Base-by-base conservation (phyloP, 1,140 invertebrate genomes). In the Odontomachus brunneus region DNA sequence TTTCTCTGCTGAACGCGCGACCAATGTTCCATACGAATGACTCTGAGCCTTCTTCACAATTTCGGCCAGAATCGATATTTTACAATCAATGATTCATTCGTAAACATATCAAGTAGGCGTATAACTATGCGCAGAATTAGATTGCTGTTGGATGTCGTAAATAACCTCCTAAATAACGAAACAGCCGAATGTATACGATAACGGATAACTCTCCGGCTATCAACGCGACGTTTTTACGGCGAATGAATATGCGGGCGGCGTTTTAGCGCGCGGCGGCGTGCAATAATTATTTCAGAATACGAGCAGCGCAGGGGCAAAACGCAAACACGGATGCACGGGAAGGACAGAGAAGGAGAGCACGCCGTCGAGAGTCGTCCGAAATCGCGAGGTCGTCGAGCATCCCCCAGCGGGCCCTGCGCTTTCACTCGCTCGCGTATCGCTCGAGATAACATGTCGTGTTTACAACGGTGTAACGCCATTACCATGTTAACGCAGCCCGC, bases 401-500 rank as follows among this genome's bases (percentile, higher is more conserved):
- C 38, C 73, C 71, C 74, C n/a, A n/a, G n/a, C 66, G 63, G 72
- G 38, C 57, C 53, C 55, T 53, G 60, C 57, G 55, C 14, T 33
- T 4, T 73, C 22, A 11, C 38, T 11, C 38, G 38, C 38, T 44
- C 38, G 38, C n/a, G 66, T 74, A 19, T 72, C 72, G 22, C n/a
- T 26, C 85, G 76, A 87, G 87, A 88, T 88, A 88, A 88, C 87
- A 89, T 82, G 87, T 89, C 86, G 88, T 90, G 87, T 90, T 90
- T 89, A 89, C 89, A 87, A 74, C 83, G 75, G 62, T 88, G 84
- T 88, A 86, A 84, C 86, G 86, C 85, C 84, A 90, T 90, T 89
- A 89, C 87, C 85, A 85, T 80, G 85, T 90, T 88, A 88, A 89
- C 87, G 85, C 74, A 69, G 88, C 62, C 84, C 80, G 86, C 85